Conservation (phyloP, 37 sponge, comb jelly and placozoan species). For the Beroe ovata region DNA sequence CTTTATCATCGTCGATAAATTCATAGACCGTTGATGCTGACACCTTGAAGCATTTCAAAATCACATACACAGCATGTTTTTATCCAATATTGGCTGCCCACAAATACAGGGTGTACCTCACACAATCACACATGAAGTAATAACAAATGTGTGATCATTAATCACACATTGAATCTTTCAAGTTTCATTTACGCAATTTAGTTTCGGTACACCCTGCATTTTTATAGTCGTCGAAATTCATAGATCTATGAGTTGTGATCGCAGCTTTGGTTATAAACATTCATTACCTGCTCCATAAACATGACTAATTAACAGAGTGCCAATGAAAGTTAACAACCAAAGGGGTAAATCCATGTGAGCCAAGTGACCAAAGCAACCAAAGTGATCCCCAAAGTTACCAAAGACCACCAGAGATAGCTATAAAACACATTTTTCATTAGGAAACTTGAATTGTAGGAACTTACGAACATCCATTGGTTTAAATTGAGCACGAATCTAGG, state of each 20-base stretch:
- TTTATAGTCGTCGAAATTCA: neutral
- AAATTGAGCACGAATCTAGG: too few species aligned
- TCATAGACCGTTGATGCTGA: neutral
- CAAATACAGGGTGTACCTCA: too few species aligned
- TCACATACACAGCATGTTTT: too few species aligned
- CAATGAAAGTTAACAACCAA: too few species aligned
- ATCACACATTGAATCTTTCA: too few species aligned
- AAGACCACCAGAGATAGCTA: conserved; percentile 48
- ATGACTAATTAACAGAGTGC: neutral
- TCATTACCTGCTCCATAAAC: neutral
- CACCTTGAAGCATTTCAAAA: too few species aligned
- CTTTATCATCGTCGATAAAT: neutral
- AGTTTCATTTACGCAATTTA: too few species aligned
- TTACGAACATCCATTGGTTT: too few species aligned
- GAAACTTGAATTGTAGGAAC: too few species aligned
- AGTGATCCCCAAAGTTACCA: conserved; percentile 17
- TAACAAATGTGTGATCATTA: neutral
- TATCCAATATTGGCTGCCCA: too few species aligned
- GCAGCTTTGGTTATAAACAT: neutral
- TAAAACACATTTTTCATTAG: neutral
- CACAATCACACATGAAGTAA: too few species aligned
- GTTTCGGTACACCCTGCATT: too few species aligned
- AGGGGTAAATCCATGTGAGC: neutral
- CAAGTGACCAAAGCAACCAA: conserved; percentile 47
- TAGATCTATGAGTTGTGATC: neutral